These are phyloP conservation scores for Huso huso DNA, from an alignment of 2,797 vertebrate genomes.

Conservation along the genomic window DNA sequence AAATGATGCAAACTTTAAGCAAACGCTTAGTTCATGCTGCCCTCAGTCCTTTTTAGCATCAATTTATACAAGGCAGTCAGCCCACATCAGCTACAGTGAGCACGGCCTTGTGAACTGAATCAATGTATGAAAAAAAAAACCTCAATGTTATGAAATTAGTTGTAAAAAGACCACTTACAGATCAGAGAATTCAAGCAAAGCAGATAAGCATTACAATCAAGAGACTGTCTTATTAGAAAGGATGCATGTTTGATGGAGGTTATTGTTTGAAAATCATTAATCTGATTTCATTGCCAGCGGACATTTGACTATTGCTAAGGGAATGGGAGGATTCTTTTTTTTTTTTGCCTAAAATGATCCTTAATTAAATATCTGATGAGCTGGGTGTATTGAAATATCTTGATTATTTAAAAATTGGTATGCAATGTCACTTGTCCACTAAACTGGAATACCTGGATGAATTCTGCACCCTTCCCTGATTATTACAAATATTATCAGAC, in stretches of 20 bases:
- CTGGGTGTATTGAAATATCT: neutral
- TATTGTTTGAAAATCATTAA: neutral
- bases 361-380: neutral
- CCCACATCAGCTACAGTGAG: neutral
- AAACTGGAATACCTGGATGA: too few species aligned
- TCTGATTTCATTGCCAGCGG: neutral
- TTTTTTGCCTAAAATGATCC: too few species aligned
- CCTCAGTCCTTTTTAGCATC: neutral
- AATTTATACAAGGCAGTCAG: neutral
- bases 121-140: neutral
- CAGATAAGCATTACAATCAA: neutral
- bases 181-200: neutral
- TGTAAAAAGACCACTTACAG: neutral
- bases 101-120: neutral
- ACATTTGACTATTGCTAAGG: neutral
- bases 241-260: neutral
- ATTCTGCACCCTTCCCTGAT: too few species aligned
- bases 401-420: too few species aligned
- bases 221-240: neutral
- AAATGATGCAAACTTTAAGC: neutral
- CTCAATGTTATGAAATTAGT: slow-evolving; percentile 5
- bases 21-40: neutral
- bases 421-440: too few species aligned
- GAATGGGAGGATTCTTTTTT: neutral
- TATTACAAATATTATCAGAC: too few species aligned